These are phyloP conservation scores for Dolichopus griseipennis DNA, from an alignment of 2,888 invertebrate genomes.

Conservation along the genomic window DNA sequence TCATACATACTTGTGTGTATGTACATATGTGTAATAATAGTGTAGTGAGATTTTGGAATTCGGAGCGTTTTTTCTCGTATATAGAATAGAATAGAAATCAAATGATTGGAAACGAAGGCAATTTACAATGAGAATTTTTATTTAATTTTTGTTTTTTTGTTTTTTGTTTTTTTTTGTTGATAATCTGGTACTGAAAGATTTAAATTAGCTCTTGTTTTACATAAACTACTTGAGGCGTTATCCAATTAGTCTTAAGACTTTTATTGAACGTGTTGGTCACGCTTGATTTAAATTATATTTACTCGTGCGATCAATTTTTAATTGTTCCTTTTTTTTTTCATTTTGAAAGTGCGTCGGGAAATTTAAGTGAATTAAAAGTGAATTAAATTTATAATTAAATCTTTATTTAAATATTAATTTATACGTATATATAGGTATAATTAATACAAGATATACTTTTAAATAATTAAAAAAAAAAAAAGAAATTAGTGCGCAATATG, in stretches of 20 bases:
- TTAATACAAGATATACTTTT: not conserved
- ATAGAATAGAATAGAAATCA: no score
- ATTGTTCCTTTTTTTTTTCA: not conserved
- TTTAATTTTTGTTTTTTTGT: no score
- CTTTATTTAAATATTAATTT: not conserved
- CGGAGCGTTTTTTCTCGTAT: not conserved
- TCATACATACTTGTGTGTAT: no score
- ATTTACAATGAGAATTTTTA: no score
- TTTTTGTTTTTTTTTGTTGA: no score
- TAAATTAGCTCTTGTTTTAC: not conserved
- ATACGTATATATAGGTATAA: not conserved
- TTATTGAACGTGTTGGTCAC: not conserved
- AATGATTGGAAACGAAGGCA: no score
- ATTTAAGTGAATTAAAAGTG: not conserved
- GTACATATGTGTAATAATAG: no score
- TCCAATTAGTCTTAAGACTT: not conserved
- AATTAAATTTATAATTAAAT: not conserved
- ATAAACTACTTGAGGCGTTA: not conserved
- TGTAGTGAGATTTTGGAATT: not conserved
- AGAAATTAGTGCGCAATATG: slow-evolving; percentile 15
- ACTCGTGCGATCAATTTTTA: not conserved
- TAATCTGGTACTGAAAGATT: not conserved
- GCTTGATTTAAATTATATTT: not conserved
- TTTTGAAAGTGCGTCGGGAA: not conserved
- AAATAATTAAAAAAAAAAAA: not conserved